Base-by-base conservation (phyloP, 92 coral and sea anemone species). In the Nematostella vectensis region DNA sequence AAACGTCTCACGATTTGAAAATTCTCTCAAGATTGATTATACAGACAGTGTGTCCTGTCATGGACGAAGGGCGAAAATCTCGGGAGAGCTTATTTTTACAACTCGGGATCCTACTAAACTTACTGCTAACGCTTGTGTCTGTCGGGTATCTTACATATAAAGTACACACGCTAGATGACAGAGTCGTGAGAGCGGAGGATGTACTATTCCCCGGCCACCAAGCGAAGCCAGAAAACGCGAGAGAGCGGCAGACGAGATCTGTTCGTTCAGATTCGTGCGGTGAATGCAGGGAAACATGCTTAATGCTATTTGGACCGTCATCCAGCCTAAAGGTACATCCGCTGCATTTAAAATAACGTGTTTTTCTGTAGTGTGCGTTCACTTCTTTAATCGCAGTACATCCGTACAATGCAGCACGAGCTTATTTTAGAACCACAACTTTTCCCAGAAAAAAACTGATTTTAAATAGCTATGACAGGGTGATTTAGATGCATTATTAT, bases 131-230 rank as follows among this genome's bases (percentile, higher is more conserved):
- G 1, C n/a, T 71, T 11, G 25, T 49, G 15, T 61, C 80, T 1
- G 64, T 78, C 27, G 85, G 80, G 16, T 71, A 51, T 38, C 51
- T 71, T 38, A 61, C 75, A 3, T 65, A 65, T 18, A 78, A 66
- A 55, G 79, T 66, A 4, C 70, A 59, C 55, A 51, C 31, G 1
- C 37, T 78, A 9, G 85, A 78, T 3, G 71, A 55, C 26, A 59
- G 67, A 36, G 60, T 78, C 4, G 53, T 45, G 15, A 45, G 62
- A 26, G 45, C 58, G 25, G 75, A 78, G 20, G 25, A 24, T 22
- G 33, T 36, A n/a, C 25, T 12, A 10, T 24, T 50, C 8, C 2
- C 68, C 29, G 61, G 24, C 28, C 18, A 50, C 40, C 24, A 30
- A 37, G 48, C 24, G 15, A 23, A 78, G 13, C 40, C 3, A 6